Base-by-base conservation (phyloP, 2,113 vertebrate genomes). In the Solenodon paradoxus region DNA sequence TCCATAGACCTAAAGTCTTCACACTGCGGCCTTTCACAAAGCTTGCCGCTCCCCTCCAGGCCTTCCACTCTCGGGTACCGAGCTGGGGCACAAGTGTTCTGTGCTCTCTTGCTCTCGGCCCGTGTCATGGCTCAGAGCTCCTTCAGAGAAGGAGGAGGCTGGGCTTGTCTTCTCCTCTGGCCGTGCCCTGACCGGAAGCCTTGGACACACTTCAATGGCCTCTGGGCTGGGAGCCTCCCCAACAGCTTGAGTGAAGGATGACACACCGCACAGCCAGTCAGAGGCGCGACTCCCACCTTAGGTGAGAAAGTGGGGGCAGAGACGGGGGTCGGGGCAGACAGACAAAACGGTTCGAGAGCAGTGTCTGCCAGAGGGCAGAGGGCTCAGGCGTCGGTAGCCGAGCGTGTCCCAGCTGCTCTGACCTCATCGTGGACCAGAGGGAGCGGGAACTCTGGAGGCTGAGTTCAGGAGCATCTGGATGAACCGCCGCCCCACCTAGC, bases 131-230 rank as follows among this genome's bases (percentile, higher is more conserved):
- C 15, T 26, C 55, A 1, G 24, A 3, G 30, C 35, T 42, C 45
- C 69, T 72, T 24, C 80, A 1, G 16, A 40, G 38, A 57, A 30
- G 26, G 8, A n/a, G 47, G 61, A 49, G 57, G 16, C 30, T 9
- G n/a, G n/a, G n/a, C 47, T 53, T 59, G 51, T 5, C 10, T 30
- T 51, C 7, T 74, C 2, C 13, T 59, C 17, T 59, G 9, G 49
- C 7, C 26, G 17, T n/a, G 5, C 11, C 28, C 45, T 38, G 89
- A 61, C 26, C 47, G 4, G 40, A n/a, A 64, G 75, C 22, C 47
- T 66, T 49, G 40, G 20, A 12, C 9, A 1, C 0, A 2, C 20
- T 69, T 47, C 19, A 5, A 0, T 0, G 47, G 30, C 42, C 42
- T 38, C 45, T 49, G 66, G 75, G 40, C 4, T 7, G 57, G 40